phyloP scores from a whole-genome alignment of 1,140 invertebrate species.

The Chionoecetes opilio region DNA sequence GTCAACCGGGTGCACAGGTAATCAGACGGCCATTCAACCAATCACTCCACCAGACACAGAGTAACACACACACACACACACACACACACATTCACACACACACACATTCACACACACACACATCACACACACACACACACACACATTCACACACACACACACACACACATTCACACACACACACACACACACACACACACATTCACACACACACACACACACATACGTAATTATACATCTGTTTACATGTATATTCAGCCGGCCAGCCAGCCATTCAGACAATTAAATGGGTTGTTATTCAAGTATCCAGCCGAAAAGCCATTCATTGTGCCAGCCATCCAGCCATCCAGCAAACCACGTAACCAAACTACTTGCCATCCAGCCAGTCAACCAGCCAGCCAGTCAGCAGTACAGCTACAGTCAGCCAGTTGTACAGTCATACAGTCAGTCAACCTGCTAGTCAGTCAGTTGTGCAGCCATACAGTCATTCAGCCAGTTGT shows the following conservation, averaged over 20 bases:
- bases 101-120: background rate
- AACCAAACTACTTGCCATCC: no score
- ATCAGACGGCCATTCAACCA: background rate
- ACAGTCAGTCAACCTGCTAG: no score
- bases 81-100: no score
- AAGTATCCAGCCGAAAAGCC: background rate
- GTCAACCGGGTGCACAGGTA: background rate
- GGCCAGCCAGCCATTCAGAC: background rate
- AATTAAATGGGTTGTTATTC: background rate
- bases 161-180: background rate
- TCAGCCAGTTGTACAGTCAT: no score
- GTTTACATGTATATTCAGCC: background rate
- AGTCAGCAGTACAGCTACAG: no score
- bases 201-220: background rate
- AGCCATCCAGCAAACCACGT: background rate
- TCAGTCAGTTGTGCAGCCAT: background rate
- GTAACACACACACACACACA: no score
- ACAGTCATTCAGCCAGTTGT: background rate
- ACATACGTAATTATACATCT: background rate
- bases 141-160: background rate
- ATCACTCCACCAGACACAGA: background rate
- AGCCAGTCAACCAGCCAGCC: no score
- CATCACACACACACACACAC: background rate
- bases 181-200: background rate
- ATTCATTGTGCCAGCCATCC: background rate